Evolutionary conservation across 2,113 vertebrate genomes (phyloP), one percentile per base, ranked within the genome.

Genomic region (Axis porcinus): DNA sequence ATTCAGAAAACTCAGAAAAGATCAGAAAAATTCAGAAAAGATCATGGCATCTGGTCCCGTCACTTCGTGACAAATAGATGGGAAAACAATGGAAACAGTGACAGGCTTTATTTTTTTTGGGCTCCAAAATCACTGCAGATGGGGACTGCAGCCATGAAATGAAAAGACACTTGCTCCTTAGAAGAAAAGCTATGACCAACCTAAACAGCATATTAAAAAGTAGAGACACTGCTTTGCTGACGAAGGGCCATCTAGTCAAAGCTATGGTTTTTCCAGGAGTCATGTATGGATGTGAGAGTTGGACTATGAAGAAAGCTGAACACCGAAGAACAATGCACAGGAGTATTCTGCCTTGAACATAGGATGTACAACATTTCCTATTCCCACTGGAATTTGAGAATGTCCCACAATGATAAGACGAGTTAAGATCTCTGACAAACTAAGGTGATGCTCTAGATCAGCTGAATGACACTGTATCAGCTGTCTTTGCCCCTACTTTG

Each of bases 101-200:
- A 40, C 4, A 36, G 19, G 40, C n/a, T 70, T 70, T 40, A 70
- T 70, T 70, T 70, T 70, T 12, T 0, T 0, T 0, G 67, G n/a
- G n/a, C n/a, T 70, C 67, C 19, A 11, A 40, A 70, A 70, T 70
- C n/a, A 70, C 67, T 40, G n/a, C 67, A 70, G 67, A 23, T 70
- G 67, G n/a, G 19, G 67, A 23, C n/a, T 40, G 19, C 4, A 23
- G 19, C n/a, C 67, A 70, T 70, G 67, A 70, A 70, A 70, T 70
- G 23, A 70, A 70, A 33, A 67, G 52, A 54, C 2, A 33, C 16
- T 67, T 67, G 62, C 8, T 67, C 16, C 33, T 67, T 67, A 17
- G 62, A 67, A n/a, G 67, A 70, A 70, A 70, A 70, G 67, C 67
- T 40, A 12, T 70, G 67, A 70, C 19, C 36, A 70, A 70, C 5